Percentiles rank a stretch among this genome's conserved stretches.
Evolutionary conservation across 30 jellyfish, hydroid and myxozoan species (phyloP).

Genomic region (Nemopilema nomurai): DNA sequence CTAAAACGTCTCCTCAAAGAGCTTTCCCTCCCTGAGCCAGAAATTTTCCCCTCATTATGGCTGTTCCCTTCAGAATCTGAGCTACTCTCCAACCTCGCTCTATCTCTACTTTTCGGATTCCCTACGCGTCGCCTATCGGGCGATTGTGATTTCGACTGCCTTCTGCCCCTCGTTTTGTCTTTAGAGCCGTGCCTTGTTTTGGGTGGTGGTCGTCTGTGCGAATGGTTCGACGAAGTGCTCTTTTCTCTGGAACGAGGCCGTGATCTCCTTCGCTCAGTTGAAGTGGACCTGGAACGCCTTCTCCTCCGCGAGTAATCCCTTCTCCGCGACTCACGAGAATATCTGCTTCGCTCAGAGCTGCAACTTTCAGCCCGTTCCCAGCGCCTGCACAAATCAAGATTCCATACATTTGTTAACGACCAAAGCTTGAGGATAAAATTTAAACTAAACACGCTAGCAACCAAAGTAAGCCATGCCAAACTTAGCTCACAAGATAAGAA

Average conservation of each 20-base stretch:
- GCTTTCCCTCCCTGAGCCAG: background rate
- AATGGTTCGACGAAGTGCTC: background rate
- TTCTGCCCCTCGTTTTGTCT: background rate
- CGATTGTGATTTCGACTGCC: constrained; percentile 30
- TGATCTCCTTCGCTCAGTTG: constrained; percentile 10
- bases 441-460: background rate
- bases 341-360: constrained; percentile 43
- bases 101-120: constrained; percentile 6
- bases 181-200: background rate
- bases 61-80: constrained; percentile 8
- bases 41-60: background rate
- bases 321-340: constrained; percentile 1
- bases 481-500: background rate
- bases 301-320: constrained; percentile 54
- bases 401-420: too few species aligned
- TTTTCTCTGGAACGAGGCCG: constrained; percentile 14
- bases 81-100: background rate
- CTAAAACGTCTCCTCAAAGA: background rate
- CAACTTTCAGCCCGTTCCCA: constrained; percentile 72
- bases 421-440: too few species aligned
- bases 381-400: constrained; percentile 12
- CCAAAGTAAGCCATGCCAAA: background rate
- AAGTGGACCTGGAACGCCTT: constrained; percentile 57
- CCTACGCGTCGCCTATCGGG: constrained; percentile 8
- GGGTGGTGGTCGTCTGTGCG: background rate